Evolutionary conservation across 1,140 invertebrate genomes (phyloP).

Genomic region (Bombyx mori): ASM3026992v2 NC_085121.1:13301001-13301500

Average conservation of each 20-base stretch:
- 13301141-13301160: constrained; percentile 28
- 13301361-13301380: constrained; percentile 23
- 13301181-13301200: constrained; percentile 9
- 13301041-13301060: no score
- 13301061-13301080: constrained; percentile 46
- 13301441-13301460: no score
- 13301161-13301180: constrained; percentile 19
- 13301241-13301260: constrained; percentile 4
- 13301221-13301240: constrained; percentile 5
- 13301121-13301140: constrained; percentile 64
- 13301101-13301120: constrained; percentile 55
- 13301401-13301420: neutral
- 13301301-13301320: constrained; percentile 35
- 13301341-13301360: constrained; percentile 37
- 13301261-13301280: constrained; percentile 17
- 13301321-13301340: constrained; percentile 35
- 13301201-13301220: constrained; percentile 7
- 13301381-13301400: constrained; percentile 12
- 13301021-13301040: no score
- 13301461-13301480: no score
- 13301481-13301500: no score
- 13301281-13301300: constrained; percentile 30
- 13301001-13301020: no score
- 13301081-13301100: constrained; percentile 51
- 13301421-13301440: no score